Evolutionary conservation across 2,113 vertebrate species (phyloP).

Genomic region (Tursiops truncatus): DNA sequence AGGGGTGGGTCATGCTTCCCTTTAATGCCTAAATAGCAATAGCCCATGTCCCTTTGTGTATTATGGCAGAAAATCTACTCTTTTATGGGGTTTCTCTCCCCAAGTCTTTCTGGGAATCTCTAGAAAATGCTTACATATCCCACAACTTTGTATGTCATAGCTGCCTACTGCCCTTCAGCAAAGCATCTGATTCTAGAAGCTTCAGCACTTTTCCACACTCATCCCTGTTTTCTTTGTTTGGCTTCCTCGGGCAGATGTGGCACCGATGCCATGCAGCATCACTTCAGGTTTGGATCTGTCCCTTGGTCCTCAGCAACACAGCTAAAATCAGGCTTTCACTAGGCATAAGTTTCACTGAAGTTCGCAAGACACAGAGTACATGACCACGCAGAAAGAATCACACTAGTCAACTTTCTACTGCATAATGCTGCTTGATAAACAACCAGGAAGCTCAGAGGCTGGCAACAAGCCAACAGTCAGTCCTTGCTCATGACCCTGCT

Average conservation of each 20-base stretch:
- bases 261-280: rapidly evolving
- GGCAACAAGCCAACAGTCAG: rapidly evolving
- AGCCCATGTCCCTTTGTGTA: slow-evolving; percentile 59
- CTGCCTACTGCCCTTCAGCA: neutral
- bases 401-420: neutral
- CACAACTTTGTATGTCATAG: neutral
- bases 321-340: neutral
- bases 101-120: slow-evolving; percentile 11
- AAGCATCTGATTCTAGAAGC: neutral
- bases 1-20: slow-evolving; percentile 69
- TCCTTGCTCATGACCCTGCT: no score
- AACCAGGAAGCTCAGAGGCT: neutral
- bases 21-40: slow-evolving; percentile 75
- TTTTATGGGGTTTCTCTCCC: slow-evolving; percentile 63
- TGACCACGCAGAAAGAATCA: neutral
- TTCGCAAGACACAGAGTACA: neutral
- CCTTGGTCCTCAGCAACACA: neutral
- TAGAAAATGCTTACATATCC: neutral
- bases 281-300: neutral
- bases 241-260: neutral
- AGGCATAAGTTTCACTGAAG: neutral
- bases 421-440: neutral
- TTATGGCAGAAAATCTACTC: slow-evolving; percentile 69
- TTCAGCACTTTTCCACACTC: neutral
- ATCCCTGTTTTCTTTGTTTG: neutral